Evolutionary conservation across 2,888 invertebrate species (phyloP), one percentile per base, ranked within the genome.

Genomic region (Caenorhabditis wallacei): DNA sequence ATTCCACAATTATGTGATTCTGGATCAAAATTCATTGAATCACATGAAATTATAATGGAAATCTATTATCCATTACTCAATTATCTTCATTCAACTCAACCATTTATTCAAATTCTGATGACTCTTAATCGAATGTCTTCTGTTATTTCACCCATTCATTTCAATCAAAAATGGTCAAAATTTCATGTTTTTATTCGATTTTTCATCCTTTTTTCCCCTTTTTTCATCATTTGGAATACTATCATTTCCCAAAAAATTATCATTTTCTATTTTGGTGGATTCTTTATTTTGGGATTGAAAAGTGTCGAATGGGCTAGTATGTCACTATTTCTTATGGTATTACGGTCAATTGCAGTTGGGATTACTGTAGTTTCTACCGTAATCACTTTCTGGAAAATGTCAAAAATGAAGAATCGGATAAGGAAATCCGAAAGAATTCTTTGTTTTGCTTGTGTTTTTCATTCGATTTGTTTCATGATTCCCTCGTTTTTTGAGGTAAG

Each of bases 61-160:
- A 22, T 75, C 48, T 81, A 75, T 56, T 75, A 81, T 37, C 81
- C 81, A 26, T 24, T 81, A 13, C 51, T 70, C 22, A 69, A 61
- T 37, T 75, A 80, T 74, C 61, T 80, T 3, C 74, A 76, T 24
- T 57, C 57, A 26, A 10, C 51, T 18, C 75, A 81, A 64, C 75
- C 75, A 10, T 30, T 71, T 16, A 70, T 81, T n/a, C 81, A 81
- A 63, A 81, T 81, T 24, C 70, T 75, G 7, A 64, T 81, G 3
- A 71, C 70, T 1, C 22, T 57, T 1, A 81, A 81, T 56, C 63
- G 81, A 64, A 53, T 68, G 57, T 66, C 75, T 24, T 81, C 70
- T 11, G 81, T 81, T 0, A 24, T 74, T 13, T 51, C 22, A 37
- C 80, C 80, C 43, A 56, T 75, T 0, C 43, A 81, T 20, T 59